Percentiles rank a stretch among this genome's conserved stretches.
phyloP scores from a whole-genome alignment of 2,888 invertebrate genomes.

The Ochropleura plecta region DNA sequence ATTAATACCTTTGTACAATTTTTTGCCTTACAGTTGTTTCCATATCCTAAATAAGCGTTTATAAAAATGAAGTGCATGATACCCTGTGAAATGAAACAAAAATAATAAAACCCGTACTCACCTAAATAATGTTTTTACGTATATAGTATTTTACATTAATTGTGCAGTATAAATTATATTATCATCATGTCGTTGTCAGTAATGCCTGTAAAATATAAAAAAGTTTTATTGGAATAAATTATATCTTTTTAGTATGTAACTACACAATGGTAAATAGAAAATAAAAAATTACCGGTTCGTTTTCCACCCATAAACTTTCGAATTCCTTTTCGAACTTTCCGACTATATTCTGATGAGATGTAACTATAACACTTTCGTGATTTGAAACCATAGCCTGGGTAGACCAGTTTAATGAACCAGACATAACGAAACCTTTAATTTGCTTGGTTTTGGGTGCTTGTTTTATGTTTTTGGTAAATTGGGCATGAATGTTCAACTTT shows the following conservation, averaged over 20 bases:
- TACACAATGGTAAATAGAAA: background rate
- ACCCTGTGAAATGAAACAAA: background rate
- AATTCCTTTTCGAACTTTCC: constrained; percentile 91
- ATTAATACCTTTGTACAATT: background rate
- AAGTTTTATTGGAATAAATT: background rate
- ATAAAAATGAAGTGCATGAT: constrained; percentile 12
- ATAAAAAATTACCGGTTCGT: constrained; percentile 78
- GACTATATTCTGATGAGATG: constrained; percentile 90
- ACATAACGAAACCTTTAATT: constrained; percentile 90
- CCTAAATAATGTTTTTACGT: background rate
- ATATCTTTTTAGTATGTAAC: background rate
- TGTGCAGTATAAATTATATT: constrained; percentile 22
- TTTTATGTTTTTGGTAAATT: constrained; percentile 73
- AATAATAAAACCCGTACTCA: constrained; percentile 5
- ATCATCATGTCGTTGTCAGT: constrained; percentile 55
- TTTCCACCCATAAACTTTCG: constrained; percentile 91
- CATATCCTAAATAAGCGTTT: background rate
- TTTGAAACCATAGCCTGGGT: constrained; percentile 93
- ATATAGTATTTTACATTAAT: background rate
- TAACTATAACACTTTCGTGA: constrained; percentile 93
- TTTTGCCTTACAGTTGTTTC: no score
- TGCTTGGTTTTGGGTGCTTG: constrained; percentile 73
- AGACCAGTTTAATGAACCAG: constrained; percentile 95
- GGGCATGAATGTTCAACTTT: constrained; percentile 83
- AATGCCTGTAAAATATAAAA: constrained; percentile 74